Base-by-base conservation (phyloP, 2,888 invertebrate species). In the Branchellion lobata region DNA sequence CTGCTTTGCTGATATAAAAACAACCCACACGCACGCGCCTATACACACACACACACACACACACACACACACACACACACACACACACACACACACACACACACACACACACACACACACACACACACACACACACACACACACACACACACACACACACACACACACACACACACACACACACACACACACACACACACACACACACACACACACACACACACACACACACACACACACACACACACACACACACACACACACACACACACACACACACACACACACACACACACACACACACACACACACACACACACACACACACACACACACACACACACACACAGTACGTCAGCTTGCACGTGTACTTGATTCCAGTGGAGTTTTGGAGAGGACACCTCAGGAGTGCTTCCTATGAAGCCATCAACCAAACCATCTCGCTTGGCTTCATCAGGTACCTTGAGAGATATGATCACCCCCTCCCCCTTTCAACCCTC, bases 371-470 rank as follows among this genome's bases (percentile, higher is more conserved):
- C 84, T 85, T 89, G 65, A 88, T 89, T 31, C 89, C 89, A 18
- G 84, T 86, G 81, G 88, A 88, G 75, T 86, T 89, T 82, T 89
- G 89, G 89, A 85, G 88, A 79, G 86, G 88, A 57, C 86, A 86
- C 71, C 85, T 88, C 83, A 86, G 88, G 83, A 87, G 89, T 83
- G 88, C 89, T 81, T 85, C 87, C 82, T 88, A 88, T 83, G 86
- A 88, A 82, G 86, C 88, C 65, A 87, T 88, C 51, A 87, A 87
- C 76, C 88, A 89, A 80, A 88, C 89, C 14, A 85, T 89, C 18
- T 89, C 89, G 18, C 85, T 88, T 51, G 89, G 89, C 79, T 89
- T 89, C 83, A 87, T 89, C 80, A 86, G 89, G 89, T 89, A 84
- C n/a, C n/a, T n/a, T n/a, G n/a, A n/a, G n/a, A n/a, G n/a, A n/a